Conservation (phyloP, 92 coral and sea anemone species). For the Chrysogorgia sp. region DNA sequence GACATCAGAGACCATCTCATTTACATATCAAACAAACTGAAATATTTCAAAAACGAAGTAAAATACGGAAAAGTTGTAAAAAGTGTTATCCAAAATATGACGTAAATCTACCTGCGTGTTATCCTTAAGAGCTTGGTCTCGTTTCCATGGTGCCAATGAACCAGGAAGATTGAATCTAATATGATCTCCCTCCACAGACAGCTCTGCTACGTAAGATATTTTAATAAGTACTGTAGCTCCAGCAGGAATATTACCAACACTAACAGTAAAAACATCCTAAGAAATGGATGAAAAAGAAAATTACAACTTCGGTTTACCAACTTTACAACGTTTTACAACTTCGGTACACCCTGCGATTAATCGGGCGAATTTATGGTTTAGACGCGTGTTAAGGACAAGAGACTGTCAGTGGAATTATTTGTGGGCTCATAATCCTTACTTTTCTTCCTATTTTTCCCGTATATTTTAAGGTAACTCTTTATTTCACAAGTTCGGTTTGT, state of each 20-base stretch:
- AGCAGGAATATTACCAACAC: conserved; percentile 94
- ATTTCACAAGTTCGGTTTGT: too few species aligned
- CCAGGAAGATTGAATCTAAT: conserved; percentile 91
- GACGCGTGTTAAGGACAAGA: too few species aligned
- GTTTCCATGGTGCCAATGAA: conserved; percentile 95
- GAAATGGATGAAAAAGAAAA: not conserved
- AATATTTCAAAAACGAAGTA: too few species aligned
- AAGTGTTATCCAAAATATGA: not conserved
- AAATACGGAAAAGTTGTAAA: too few species aligned
- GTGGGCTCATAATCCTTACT: too few species aligned
- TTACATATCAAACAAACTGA: too few species aligned
- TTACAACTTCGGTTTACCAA: not conserved
- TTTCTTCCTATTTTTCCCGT: too few species aligned
- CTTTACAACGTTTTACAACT: not conserved
- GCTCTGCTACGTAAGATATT: conserved; percentile 89
- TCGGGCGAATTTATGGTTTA: too few species aligned
- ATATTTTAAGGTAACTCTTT: too few species aligned
- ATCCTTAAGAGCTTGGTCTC: conserved; percentile 83
- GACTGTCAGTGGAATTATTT: too few species aligned
- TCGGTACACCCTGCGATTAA: too few species aligned
- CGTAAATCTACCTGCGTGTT: conserved; percentile 65
- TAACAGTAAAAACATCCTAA: conserved; percentile 98
- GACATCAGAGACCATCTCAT: too few species aligned
- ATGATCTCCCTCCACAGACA: conserved; percentile 82
- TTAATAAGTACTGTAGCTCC: conserved; percentile 87